Conservation (phyloP, 2,797 vertebrate species). For the Pseudomugil gertrudae region DNA sequence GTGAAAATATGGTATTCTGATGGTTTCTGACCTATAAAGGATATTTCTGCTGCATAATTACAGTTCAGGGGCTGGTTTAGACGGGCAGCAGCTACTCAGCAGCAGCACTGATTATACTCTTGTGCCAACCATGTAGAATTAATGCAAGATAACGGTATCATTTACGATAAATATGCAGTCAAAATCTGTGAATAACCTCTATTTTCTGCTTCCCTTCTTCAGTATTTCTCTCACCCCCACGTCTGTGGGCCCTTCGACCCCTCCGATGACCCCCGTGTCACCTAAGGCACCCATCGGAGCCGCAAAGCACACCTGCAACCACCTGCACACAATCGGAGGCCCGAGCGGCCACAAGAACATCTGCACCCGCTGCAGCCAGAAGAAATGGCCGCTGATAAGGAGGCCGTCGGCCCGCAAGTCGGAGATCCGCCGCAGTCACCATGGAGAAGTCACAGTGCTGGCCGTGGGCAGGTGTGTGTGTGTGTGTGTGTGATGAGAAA, state of each 20-base stretch:
- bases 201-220: background rate
- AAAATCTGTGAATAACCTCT: background rate
- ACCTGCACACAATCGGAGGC: conserved; percentile 94
- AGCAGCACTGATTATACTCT: background rate
- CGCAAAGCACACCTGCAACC: conserved; percentile 88
- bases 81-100: background rate
- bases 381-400: conserved; percentile 91
- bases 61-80: background rate
- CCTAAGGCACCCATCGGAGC: conserved; percentile 83
- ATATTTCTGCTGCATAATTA: background rate
- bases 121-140: conserved; percentile 1
- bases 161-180: background rate
- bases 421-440: conserved; percentile 78
- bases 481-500: background rate
- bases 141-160: background rate
- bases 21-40: background rate
- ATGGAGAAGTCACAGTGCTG: conserved; percentile 91
- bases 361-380: conserved; percentile 92
- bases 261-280: conserved; percentile 80
- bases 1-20: no score
- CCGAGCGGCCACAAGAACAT: conserved; percentile 82
- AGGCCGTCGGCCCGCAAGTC: conserved; percentile 78
- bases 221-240: conserved; percentile 69
- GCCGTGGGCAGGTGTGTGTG: conserved; percentile 91
- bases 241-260: conserved; percentile 67